These are phyloP conservation scores for Temnothorax ravouxi DNA, from an alignment of 2,888 invertebrate species.

Conservation along the genomic window DNA sequence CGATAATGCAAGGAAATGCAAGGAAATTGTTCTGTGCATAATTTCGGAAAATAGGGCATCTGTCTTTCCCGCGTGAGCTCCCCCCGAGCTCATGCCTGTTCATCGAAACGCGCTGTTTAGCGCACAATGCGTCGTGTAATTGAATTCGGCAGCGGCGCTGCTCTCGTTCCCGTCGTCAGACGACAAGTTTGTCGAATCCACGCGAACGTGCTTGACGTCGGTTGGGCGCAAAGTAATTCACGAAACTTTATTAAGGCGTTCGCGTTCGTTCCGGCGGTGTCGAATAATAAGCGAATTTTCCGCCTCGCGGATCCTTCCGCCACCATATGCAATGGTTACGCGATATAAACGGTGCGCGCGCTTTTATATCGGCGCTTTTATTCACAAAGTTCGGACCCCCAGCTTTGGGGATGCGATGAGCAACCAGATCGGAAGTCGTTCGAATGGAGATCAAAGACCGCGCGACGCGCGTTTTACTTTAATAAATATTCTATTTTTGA, in stretches of 20 bases:
- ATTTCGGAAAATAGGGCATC: background rate
- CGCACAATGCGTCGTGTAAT: background rate
- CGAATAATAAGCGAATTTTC: slow-evolving; percentile 31
- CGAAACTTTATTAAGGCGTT: slow-evolving; percentile 36
- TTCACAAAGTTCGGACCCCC: background rate
- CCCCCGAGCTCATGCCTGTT: background rate
- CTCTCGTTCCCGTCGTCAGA: slow-evolving; percentile 3
- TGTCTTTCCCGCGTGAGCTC: background rate
- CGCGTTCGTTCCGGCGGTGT: background rate
- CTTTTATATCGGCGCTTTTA: background rate
- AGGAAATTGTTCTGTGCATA: background rate
- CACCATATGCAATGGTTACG: no score
- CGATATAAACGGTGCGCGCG: background rate
- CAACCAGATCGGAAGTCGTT: background rate
- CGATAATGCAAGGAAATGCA: no score
- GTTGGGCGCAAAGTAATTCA: slow-evolving; percentile 9
- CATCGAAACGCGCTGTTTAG: background rate
- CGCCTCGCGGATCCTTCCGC: background rate
- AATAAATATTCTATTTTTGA: background rate
- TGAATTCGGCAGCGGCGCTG: slow-evolving; percentile 3
- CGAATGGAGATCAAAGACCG: slow-evolving; percentile 20
- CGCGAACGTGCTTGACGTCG: background rate
- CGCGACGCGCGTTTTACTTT: background rate
- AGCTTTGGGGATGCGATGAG: background rate
- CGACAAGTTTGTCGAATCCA: slow-evolving; percentile 4